A percentile compares a stretch with the other conserved stretches of the same genome.
Evolutionary conservation across 2,113 vertebrate species (phyloP).

Genomic region (pig (Sus scrofa)): DNA sequence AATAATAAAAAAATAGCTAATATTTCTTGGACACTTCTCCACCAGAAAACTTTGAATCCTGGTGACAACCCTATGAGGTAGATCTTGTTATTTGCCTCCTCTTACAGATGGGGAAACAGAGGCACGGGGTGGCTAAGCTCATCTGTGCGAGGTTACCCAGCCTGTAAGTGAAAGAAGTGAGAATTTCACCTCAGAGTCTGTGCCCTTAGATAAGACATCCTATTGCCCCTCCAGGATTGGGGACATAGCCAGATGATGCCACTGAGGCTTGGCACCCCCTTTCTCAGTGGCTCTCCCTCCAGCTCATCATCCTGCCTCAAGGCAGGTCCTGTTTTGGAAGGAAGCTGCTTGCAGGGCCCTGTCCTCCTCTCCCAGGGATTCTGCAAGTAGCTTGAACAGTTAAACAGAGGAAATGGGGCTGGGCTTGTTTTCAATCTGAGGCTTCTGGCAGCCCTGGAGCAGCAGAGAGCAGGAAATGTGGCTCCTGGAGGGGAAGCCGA

Average conservation of each 20-base stretch:
- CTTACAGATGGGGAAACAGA: conserved; percentile 20
- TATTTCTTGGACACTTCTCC: conserved; percentile 20
- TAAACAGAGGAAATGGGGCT: conserved; percentile 78
- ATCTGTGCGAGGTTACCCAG: not conserved
- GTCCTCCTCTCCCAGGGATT: conserved; percentile 38
- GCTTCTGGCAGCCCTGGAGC: conserved; percentile 66
- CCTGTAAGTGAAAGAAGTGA: not conserved
- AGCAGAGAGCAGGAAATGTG: conserved; percentile 71
- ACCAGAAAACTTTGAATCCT: not conserved
- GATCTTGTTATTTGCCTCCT: not conserved
- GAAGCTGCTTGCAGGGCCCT: not conserved
- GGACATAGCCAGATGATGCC: not conserved
- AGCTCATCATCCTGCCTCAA: not conserved
- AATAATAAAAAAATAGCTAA: conserved; percentile 3
- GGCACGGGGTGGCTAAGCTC: not conserved
- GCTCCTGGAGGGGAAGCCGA: conserved; percentile 62
- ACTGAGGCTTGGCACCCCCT: no score
- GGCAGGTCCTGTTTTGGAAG: not conserved
- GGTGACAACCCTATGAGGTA: not conserved
- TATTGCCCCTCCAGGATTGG: not conserved
- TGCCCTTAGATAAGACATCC: not conserved
- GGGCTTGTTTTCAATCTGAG: conserved; percentile 75
- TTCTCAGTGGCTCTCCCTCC: not conserved
- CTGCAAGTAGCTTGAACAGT: conserved; percentile 29
- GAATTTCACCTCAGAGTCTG: not conserved